These are phyloP conservation scores for Parnassius orleans DNA, from an alignment of 2,888 invertebrate species.

Conservation along the genomic window DNA sequence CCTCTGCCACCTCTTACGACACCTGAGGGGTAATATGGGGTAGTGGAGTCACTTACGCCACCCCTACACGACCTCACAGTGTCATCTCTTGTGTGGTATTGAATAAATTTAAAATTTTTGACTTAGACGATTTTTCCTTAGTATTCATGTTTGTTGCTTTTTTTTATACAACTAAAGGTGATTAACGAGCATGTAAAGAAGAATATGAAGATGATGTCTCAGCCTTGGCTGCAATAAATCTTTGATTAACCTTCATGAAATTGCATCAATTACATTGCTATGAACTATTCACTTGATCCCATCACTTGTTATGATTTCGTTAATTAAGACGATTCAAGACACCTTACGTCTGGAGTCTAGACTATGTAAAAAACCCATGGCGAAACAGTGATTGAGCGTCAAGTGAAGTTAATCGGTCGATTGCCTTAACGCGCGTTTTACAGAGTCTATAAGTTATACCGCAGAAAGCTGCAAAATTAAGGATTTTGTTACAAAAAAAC, in stretches of 20 bases:
- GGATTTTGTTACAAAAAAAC: too few species aligned
- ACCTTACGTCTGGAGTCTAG: constrained; percentile 19
- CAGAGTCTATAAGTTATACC: too few species aligned
- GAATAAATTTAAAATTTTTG: too few species aligned
- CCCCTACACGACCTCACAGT: not conserved
- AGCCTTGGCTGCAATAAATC: constrained; percentile 13
- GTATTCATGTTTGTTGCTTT: too few species aligned
- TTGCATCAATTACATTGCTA: constrained; percentile 8
- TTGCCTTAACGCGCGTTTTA: constrained; percentile 1
- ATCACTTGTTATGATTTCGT: constrained; percentile 9
- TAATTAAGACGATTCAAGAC: constrained; percentile 10
- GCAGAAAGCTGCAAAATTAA: too few species aligned
- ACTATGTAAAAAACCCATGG: constrained; percentile 9
- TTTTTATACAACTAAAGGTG: too few species aligned
- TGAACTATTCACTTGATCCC: constrained; percentile 9
- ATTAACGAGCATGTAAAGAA: too few species aligned
- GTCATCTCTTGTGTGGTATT: too few species aligned
- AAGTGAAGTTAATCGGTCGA: constrained; percentile 15
- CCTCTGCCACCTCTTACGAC: too few species aligned
- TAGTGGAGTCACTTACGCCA: not conserved
- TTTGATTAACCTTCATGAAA: not conserved
- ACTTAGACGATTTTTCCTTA: too few species aligned
- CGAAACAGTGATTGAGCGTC: constrained; percentile 11
- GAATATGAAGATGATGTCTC: not conserved
- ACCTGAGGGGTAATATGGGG: too few species aligned